phyloP scores from a whole-genome alignment of 2,888 invertebrate species.

The Galerucella pusilla region DNA sequence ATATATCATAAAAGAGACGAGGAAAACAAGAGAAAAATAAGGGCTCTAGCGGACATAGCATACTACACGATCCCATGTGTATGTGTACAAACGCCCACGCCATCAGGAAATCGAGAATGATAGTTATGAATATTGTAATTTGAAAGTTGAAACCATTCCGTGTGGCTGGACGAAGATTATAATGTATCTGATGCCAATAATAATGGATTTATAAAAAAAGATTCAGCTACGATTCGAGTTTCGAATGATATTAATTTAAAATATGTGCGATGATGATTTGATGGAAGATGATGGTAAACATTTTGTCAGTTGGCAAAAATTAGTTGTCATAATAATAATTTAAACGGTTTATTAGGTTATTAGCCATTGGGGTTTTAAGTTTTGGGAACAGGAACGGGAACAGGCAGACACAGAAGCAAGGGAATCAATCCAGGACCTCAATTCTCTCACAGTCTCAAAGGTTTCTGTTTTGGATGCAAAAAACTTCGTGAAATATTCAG shows the following conservation, averaged over 20 bases:
- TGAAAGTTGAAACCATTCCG: conserved; percentile 8
- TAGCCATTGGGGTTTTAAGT: too few relatives aligned
- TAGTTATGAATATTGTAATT: conserved; percentile 16
- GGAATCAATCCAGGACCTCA: too few relatives aligned
- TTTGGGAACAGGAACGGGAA: too few relatives aligned
- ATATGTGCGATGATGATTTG: too few relatives aligned
- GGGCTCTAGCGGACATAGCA: conserved; percentile 47
- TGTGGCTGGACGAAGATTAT: not conserved
- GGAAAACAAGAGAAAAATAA: conserved; percentile 45
- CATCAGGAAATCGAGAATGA: conserved; percentile 45
- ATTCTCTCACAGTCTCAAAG: too few relatives aligned
- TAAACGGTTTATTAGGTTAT: too few relatives aligned
- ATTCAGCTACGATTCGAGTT: not conserved
- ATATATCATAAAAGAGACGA: conserved; percentile 49
- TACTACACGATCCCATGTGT: conserved; percentile 30
- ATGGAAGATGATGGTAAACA: too few relatives aligned
- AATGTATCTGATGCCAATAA: not conserved
- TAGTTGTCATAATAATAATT: too few relatives aligned
- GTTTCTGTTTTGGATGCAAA: too few relatives aligned
- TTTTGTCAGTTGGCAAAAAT: too few relatives aligned
- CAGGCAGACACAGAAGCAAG: too few relatives aligned
- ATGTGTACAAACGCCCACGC: conserved; percentile 59
- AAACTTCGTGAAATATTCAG: too few relatives aligned
- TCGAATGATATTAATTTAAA: not conserved
- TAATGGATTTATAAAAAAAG: not conserved